Percentiles rank a stretch among this genome's conserved stretches.
These are phyloP conservation scores for Lasioglossum villosulum DNA, from an alignment of 2,888 invertebrate genomes.

Conservation along the genomic window DNA sequence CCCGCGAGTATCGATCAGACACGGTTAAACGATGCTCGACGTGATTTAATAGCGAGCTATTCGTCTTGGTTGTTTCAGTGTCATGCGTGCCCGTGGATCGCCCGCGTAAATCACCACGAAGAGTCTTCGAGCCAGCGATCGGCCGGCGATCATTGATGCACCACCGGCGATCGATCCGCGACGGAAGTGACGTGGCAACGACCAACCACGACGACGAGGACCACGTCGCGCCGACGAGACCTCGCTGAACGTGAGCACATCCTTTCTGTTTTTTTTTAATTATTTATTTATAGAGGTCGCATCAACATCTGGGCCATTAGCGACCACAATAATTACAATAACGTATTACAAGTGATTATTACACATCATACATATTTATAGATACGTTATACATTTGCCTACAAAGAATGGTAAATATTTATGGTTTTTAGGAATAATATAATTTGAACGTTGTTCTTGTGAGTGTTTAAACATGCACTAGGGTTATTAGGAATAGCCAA, in stretches of 20 bases:
- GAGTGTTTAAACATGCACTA: too few relatives aligned
- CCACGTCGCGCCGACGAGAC: constrained; percentile 58
- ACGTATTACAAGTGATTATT: too few relatives aligned
- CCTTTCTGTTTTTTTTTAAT: neutral
- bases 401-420: too few relatives aligned
- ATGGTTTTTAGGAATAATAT: too few relatives aligned
- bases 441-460: too few relatives aligned
- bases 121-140: constrained; percentile 58
- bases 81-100: constrained; percentile 44
- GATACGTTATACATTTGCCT: too few relatives aligned
- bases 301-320: too few relatives aligned
- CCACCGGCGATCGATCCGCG: constrained; percentile 64
- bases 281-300: too few relatives aligned
- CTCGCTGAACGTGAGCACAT: constrained; percentile 63
- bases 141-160: constrained; percentile 67
- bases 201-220: constrained; percentile 49
- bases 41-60: constrained; percentile 39
- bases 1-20: constrained; percentile 42
- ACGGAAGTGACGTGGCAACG: constrained; percentile 62
- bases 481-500: too few relatives aligned
- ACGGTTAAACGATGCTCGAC: neutral
- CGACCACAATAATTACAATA: too few relatives aligned
- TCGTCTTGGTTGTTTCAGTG: constrained; percentile 62
- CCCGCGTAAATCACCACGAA: constrained; percentile 36
- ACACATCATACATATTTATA: too few relatives aligned